phyloP scores from a whole-genome alignment of 1,140 invertebrate genomes.

The Octopus sinensis region DNA sequence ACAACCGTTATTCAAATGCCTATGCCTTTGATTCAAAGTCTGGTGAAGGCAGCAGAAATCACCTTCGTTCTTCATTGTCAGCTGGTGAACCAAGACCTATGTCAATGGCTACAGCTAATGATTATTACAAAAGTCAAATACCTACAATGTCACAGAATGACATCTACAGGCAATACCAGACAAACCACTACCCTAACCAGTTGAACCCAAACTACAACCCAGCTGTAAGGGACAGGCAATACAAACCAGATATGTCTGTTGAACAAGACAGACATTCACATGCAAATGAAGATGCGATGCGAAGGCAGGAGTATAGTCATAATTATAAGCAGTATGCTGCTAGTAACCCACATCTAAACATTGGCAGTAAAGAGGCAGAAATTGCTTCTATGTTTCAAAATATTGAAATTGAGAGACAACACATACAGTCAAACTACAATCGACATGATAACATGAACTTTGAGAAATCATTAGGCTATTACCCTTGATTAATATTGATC shows the following conservation, averaged over 20 bases:
- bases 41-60: neutral
- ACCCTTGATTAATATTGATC: conserved; percentile 24
- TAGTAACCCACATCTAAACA: conserved; percentile 9
- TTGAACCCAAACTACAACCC: neutral
- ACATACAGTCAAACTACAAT: neutral
- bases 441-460: conserved; percentile 31
- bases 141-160: too few relatives aligned
- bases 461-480: conserved; percentile 40
- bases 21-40: neutral
- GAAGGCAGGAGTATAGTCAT: conserved; percentile 8
- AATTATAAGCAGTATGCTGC: conserved; percentile 16
- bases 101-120: too few relatives aligned
- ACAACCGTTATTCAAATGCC: neutral
- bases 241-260: too few relatives aligned
- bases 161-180: neutral
- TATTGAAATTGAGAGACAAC: conserved; percentile 24
- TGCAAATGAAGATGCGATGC: neutral
- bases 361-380: conserved; percentile 30
- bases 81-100: neutral
- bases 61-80: neutral
- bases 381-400: conserved; percentile 38
- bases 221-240: neutral
- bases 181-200: neutral
- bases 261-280: neutral
- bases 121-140: too few relatives aligned